Evolutionary conservation across 2,113 vertebrate species (phyloP).

Genomic region (Narcine bancroftii): DNA sequence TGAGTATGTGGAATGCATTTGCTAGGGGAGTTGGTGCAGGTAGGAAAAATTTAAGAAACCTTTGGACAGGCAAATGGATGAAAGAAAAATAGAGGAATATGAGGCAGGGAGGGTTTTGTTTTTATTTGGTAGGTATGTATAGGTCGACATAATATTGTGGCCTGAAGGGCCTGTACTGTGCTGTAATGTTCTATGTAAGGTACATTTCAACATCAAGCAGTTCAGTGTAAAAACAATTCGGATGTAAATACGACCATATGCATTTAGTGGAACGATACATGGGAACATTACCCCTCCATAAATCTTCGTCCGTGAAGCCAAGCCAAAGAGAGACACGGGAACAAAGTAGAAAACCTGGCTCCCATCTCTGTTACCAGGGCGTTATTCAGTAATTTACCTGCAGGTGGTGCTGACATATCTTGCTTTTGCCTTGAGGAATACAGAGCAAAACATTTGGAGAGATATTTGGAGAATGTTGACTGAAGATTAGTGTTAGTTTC

Average conservation of each 20-base stretch:
- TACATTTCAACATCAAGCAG: neutral
- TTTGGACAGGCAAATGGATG: no score
- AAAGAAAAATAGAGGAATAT: no score
- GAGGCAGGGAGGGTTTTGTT: no score
- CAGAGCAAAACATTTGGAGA: neutral
- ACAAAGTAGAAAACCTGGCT: neutral
- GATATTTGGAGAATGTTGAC: neutral
- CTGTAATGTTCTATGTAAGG: neutral
- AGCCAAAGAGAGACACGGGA: no score
- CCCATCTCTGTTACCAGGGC: neutral
- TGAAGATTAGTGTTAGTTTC: neutral
- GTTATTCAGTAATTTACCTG: constrained; percentile 12
- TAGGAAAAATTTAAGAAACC: no score
- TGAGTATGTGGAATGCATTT: no score
- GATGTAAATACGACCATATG: neutral
- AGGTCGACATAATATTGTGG: no score
- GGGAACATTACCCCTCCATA: no score
- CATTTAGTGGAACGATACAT: neutral
- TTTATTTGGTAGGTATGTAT: no score
- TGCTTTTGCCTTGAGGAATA: neutral
- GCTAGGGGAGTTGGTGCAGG: no score
- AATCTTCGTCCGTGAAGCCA: no score
- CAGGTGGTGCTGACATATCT: constrained; percentile 26
- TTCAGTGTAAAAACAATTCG: neutral
- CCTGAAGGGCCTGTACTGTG: no score